These are phyloP conservation scores for Pectinophora gossypiella DNA, from an alignment of 1,140 invertebrate species.

Conservation along the genomic window DNA sequence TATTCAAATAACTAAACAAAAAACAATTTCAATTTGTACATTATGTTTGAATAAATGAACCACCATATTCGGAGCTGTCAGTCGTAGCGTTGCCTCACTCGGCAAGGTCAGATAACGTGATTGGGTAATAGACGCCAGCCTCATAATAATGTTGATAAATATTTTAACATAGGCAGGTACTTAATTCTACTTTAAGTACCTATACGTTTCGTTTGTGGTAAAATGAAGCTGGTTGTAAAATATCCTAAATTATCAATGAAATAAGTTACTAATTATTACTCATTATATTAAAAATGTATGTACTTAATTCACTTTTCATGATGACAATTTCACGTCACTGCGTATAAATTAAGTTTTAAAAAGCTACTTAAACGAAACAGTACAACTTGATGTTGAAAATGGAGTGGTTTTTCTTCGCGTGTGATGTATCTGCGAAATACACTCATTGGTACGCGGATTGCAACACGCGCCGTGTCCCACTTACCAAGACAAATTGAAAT, in stretches of 20 bases:
- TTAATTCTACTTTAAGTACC: not conserved
- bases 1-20: no score
- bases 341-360: no score
- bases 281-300: no score
- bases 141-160: constrained; percentile 42
- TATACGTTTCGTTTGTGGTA: not conserved
- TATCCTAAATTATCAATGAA: no score
- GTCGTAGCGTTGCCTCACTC: constrained; percentile 36
- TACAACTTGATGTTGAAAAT: no score
- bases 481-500: constrained; percentile 66
- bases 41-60: no score
- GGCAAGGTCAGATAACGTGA: constrained; percentile 41
- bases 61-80: constrained; percentile 16
- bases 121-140: constrained; percentile 40
- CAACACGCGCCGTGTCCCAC: constrained; percentile 52
- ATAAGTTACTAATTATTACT: no score
- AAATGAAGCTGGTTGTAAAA: not conserved
- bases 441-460: constrained; percentile 51
- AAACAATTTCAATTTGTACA: no score
- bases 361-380: no score
- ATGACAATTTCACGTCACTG: no score
- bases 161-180: not conserved
- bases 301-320: no score
- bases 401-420: not conserved
- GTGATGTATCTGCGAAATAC: constrained; percentile 39